These are phyloP conservation scores for Tupiocoris notatus DNA, from an alignment of 2,888 invertebrate genomes.

Conservation along the genomic window DNA sequence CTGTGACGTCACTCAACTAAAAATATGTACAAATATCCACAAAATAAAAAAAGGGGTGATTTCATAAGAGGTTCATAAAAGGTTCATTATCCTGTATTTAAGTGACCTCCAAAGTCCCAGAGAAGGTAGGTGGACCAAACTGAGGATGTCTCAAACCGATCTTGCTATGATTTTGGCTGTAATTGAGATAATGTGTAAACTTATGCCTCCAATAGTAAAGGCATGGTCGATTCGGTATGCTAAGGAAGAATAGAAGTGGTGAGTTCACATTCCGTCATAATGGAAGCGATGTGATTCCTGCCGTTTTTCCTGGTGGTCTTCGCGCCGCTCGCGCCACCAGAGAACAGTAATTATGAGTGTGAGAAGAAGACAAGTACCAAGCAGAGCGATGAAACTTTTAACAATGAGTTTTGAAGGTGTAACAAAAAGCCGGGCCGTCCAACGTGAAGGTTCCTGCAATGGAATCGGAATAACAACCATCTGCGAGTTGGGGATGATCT, in stretches of 20 bases:
- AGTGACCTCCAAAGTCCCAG: too few relatives aligned
- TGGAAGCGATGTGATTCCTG: slow-evolving; percentile 81
- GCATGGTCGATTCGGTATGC: too few relatives aligned
- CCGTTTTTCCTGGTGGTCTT: slow-evolving; percentile 74
- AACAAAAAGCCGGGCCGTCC: slow-evolving; percentile 90
- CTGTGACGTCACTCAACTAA: too few relatives aligned
- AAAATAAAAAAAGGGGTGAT: too few relatives aligned
- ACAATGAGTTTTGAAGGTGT: slow-evolving; percentile 91
- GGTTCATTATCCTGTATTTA: too few relatives aligned
- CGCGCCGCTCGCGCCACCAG: slow-evolving; percentile 85
- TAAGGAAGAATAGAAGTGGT: neutral
- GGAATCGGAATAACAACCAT: slow-evolving; percentile 92
- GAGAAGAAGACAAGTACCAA: slow-evolving; percentile 82
- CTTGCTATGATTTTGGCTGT: too few relatives aligned
- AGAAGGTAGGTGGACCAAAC: too few relatives aligned
- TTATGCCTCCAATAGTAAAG: too few relatives aligned
- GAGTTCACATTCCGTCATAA: slow-evolving; percentile 78
- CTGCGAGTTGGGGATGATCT: slow-evolving; percentile 96
- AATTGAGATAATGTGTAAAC: too few relatives aligned
- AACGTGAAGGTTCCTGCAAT: slow-evolving; percentile 69
- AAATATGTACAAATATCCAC: too few relatives aligned
- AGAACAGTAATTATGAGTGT: slow-evolving; percentile 79
- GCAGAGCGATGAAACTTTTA: slow-evolving; percentile 84
- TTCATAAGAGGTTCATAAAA: too few relatives aligned
- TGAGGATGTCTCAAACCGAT: too few relatives aligned